phyloP scores from a whole-genome alignment of 2,113 vertebrate genomes.

The Synchiropus splendidus region DNA sequence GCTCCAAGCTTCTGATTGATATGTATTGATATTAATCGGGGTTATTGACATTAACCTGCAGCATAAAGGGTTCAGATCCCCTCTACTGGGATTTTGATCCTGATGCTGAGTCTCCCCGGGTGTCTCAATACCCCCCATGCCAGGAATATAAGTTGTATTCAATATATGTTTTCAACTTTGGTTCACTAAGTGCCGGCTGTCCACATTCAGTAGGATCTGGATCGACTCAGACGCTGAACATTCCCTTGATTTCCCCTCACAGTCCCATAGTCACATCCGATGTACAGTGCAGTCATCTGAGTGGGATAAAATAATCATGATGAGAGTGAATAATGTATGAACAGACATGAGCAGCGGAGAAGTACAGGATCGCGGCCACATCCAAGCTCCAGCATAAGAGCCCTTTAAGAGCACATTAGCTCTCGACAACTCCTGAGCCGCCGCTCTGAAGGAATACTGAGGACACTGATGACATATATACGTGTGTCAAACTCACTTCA shows the following conservation, averaged over 20 bases:
- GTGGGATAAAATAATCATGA: slow-evolving; percentile 43
- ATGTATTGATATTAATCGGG: too few species aligned
- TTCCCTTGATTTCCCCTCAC: not conserved
- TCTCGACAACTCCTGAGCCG: not conserved
- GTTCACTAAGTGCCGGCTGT: not conserved
- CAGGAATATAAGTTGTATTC: too few species aligned
- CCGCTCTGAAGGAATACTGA: not conserved
- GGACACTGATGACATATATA: too few species aligned
- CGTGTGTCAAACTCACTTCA: too few species aligned
- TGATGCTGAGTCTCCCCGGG: too few species aligned
- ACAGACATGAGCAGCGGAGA: slow-evolving; percentile 6
- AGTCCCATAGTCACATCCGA: slow-evolving; percentile 20
- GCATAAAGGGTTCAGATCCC: too few species aligned
- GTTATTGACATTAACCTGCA: too few species aligned
- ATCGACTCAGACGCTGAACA: slow-evolving; percentile 4
- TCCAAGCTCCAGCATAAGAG: not conserved
- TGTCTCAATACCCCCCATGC: too few species aligned
- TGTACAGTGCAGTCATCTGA: slow-evolving; percentile 28
- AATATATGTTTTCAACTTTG: not conserved
- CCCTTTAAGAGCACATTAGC: not conserved
- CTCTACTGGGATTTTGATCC: too few species aligned
- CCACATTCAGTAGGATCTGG: not conserved
- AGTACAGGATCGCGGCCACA: not conserved
- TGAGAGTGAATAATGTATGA: slow-evolving; percentile 37
- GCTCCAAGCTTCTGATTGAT: too few species aligned